Conservation (phyloP, 1,140 invertebrate species). For the Zaprionus ghesquierei region DNA sequence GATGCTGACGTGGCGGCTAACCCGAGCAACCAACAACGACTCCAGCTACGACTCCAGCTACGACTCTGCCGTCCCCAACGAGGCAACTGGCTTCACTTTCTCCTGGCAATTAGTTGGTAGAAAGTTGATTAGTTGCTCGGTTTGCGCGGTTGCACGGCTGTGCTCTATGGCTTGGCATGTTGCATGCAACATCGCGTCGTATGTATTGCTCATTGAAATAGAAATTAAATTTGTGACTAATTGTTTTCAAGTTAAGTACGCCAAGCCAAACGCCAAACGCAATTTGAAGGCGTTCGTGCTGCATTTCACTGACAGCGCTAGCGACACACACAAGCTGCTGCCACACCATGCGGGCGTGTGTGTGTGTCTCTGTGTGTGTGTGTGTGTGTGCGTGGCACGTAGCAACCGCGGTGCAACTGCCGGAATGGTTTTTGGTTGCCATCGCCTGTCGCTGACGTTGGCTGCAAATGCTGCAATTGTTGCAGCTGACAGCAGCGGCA, state of each 20-base stretch:
- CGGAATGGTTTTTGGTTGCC: constrained; percentile 35
- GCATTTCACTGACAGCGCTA: constrained; percentile 35
- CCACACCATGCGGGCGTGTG: neutral
- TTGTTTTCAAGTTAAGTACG: constrained; percentile 59
- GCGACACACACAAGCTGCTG: constrained; percentile 29
- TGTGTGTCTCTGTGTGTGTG: constrained; percentile 22
- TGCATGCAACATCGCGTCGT: constrained; percentile 51
- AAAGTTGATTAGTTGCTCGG: constrained; percentile 39
- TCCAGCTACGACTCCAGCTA: too few relatives aligned
- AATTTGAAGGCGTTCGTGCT: constrained; percentile 47
- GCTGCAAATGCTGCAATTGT: constrained; percentile 48
- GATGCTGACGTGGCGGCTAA: constrained; percentile 64
- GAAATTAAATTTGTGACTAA: constrained; percentile 76
- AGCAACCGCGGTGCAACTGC: constrained; percentile 62
- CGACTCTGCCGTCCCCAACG: neutral
- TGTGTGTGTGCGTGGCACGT: constrained; percentile 44
- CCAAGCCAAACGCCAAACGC: constrained; percentile 28
- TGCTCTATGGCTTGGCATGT: constrained; percentile 52
- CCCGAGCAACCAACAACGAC: constrained; percentile 17
- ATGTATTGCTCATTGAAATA: constrained; percentile 33
- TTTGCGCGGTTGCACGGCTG: neutral
- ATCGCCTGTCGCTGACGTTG: constrained; percentile 34
- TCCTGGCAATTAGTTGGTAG: constrained; percentile 51
- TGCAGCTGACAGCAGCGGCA: constrained; percentile 71
- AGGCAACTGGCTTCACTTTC: constrained; percentile 41